Percentiles rank a stretch among this genome's conserved stretches.
Evolutionary conservation across 30 jellyfish, hydroid and myxozoan species (phyloP).

Genomic region (Aurelia sp.): DNA sequence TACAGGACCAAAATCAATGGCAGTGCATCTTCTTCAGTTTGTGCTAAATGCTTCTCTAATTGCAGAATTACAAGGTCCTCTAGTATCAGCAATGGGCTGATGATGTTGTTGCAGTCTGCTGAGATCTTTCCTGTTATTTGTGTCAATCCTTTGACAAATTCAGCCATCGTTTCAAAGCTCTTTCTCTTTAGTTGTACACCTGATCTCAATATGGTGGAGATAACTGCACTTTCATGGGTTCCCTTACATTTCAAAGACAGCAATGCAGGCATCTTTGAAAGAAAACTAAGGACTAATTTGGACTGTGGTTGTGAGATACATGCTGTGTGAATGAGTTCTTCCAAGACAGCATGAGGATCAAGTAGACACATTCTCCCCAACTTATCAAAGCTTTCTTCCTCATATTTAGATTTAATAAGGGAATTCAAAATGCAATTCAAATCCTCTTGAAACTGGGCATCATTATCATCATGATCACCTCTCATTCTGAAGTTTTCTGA

Average conservation of each 20-base stretch:
- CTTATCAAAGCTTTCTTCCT: slow-evolving; percentile 2
- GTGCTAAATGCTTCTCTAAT: background rate
- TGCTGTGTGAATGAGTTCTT: slow-evolving; percentile 27
- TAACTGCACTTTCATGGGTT: background rate
- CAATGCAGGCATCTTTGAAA: background rate
- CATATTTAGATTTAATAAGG: too few relatives aligned
- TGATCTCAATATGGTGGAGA: background rate
- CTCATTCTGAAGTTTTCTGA: too few relatives aligned
- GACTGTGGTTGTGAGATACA: slow-evolving; percentile 11
- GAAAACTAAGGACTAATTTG: slow-evolving; percentile 16
- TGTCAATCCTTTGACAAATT: background rate
- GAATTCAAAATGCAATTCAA: too few relatives aligned
- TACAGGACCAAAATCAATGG: background rate
- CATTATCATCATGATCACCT: too few relatives aligned
- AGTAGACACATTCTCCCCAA: slow-evolving; percentile 6
- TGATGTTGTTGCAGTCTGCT: too few relatives aligned
- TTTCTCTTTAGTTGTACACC: background rate
- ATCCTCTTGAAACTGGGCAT: too few relatives aligned
- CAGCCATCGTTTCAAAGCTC: slow-evolving; percentile 15
- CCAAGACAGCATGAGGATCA: slow-evolving; percentile 11
- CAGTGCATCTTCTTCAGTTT: background rate
- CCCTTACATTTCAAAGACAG: background rate
- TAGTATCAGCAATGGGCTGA: slow-evolving; percentile 15
- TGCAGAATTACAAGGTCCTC: background rate
- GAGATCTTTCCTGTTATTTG: background rate